These are phyloP conservation scores for Xestobium rufovillosum DNA, from an alignment of 2,888 invertebrate species.

Conservation along the genomic window DNA sequence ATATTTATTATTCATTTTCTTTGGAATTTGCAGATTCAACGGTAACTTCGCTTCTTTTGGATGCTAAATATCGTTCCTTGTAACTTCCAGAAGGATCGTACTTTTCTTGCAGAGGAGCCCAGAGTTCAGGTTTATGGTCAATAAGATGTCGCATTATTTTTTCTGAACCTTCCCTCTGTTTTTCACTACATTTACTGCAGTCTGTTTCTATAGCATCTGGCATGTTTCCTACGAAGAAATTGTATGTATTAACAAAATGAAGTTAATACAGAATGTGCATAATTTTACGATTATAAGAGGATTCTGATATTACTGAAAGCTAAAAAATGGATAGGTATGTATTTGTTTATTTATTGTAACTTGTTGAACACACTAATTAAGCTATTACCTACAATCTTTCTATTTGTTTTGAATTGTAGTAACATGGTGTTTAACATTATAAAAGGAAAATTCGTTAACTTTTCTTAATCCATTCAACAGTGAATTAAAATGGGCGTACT, in stretches of 20 bases:
- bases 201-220: constrained; percentile 64
- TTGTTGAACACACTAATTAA: too few species aligned
- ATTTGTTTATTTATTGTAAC: too few species aligned
- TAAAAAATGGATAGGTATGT: too few species aligned
- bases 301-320: too few species aligned
- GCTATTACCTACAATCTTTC: too few species aligned
- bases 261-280: too few species aligned
- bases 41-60: constrained; percentile 35
- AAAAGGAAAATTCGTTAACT: too few species aligned
- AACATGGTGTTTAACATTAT: too few species aligned
- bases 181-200: constrained; percentile 60
- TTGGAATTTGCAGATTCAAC: constrained; percentile 22
- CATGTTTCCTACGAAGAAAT: constrained; percentile 51
- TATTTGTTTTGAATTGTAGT: too few species aligned
- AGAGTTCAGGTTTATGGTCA: constrained; percentile 45
- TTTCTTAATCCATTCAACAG: too few species aligned
- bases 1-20: background rate
- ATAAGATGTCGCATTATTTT: constrained; percentile 56
- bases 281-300: too few species aligned
- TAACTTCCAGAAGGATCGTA: constrained; percentile 55
- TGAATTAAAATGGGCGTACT: too few species aligned
- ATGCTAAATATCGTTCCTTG: constrained; percentile 50
- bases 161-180: constrained; percentile 57
- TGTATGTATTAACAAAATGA: constrained; percentile 11
- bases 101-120: constrained; percentile 37